Conservation (phyloP, 2,888 invertebrate species). For the Tinea trinotella region DNA sequence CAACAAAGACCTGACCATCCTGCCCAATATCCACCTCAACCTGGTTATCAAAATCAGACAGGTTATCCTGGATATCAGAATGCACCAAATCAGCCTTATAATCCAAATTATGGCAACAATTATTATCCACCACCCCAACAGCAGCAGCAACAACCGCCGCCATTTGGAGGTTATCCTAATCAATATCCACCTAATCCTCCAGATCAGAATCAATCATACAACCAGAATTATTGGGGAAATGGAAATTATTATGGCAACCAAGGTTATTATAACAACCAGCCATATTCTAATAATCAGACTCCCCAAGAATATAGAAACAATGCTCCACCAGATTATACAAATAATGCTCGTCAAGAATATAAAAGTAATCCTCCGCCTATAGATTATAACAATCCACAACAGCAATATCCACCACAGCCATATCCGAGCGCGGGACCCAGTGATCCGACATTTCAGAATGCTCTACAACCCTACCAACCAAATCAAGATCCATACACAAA, state of each 20-base stretch:
- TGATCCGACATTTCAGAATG: conserved; percentile 43
- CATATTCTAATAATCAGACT: conserved; percentile 47
- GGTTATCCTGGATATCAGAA: conserved; percentile 38
- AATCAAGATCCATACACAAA: conserved; percentile 44
- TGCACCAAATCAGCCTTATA: conserved; percentile 63
- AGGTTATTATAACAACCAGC: conserved; percentile 56
- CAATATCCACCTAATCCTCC: conserved; percentile 47
- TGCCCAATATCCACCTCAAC: conserved; percentile 51
- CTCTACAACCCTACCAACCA: conserved; percentile 43
- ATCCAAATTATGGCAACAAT: conserved; percentile 52
- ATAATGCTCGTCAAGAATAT: conserved; percentile 40
- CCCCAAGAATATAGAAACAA: conserved; percentile 45
- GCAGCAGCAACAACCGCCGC: conserved; percentile 47
- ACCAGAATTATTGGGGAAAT: conserved; percentile 59
- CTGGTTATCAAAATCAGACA: conserved; percentile 49
- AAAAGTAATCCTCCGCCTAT: conserved; percentile 34
- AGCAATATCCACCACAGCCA: conserved; percentile 44
- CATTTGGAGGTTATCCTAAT: conserved; percentile 52
- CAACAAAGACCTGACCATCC: conserved; percentile 45
- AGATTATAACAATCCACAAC: conserved; percentile 42
- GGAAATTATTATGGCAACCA: conserved; percentile 53
- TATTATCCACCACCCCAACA: conserved; percentile 55
- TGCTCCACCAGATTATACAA: conserved; percentile 36
- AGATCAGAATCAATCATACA: conserved; percentile 43
- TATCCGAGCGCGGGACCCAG: conserved; percentile 33